Base-by-base conservation (phyloP, 2,888 invertebrate genomes). In the Strigamia maritima region DNA sequence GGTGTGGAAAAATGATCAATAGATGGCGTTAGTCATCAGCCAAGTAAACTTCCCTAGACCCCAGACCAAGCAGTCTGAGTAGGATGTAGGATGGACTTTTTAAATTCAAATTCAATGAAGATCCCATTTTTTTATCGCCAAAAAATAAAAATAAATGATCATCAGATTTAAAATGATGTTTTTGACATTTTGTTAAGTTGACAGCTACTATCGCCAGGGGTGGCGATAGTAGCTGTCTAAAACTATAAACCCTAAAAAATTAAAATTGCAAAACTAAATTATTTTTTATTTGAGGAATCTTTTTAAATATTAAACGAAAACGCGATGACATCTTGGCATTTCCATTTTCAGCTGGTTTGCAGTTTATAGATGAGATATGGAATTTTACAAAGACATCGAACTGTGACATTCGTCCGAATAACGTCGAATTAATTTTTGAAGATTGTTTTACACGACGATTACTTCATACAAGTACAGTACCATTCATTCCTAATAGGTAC, bases 311-410 rank as follows among this genome's bases (percentile, higher is more conserved):
- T 16, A 70, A 28, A 70, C 70, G 70, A 26, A 70, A 70, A 28
- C 26, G 70, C 8, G 70, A 70, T 70, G 70, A 70, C n/a, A 70
- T 70, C 12, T 26, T 28, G 8, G 70, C 70, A 26, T 70, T 70
- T 70, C 70, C 70, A 26, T 70, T 70, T 28, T n/a, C 28, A 70
- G 28, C 70, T 14, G 70, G 26, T 8, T 38, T 75, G 75, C 38
- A 75, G 75, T 38, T 35, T 75, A n/a, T 75, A 38, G 75, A 10
- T 75, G 35, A 75, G 38, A 38, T 75, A 75, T 75, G 75, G 75
- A 28, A 38, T 75, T 75, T 38, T 75, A 40, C 75, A 75, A 19
- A 10, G 19, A 38, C 38, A 75, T n/a, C 35, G 14, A 12, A 75
- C 75, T 35, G 1, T 75, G 10, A 38, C 38, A 31, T 38, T 38